Conservation (phyloP, 2,888 invertebrate genomes). For the Cheilosia impressa region DNA sequence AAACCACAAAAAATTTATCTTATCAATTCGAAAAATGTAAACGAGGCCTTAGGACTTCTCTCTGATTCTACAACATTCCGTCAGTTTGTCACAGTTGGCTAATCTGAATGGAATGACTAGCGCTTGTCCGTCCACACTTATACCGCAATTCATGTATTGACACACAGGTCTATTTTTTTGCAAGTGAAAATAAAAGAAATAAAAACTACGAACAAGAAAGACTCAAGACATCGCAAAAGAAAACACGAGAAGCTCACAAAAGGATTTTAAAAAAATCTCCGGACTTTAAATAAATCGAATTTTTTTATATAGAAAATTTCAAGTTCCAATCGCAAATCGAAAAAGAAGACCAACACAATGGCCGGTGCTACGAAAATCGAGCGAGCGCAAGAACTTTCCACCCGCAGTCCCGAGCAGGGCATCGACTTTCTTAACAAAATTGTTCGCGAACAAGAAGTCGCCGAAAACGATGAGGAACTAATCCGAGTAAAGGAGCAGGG, state of each 20-base stretch:
- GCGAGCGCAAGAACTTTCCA: constrained; percentile 90
- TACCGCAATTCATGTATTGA: constrained; percentile 73
- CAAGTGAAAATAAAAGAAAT: constrained; percentile 31
- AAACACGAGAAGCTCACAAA: constrained; percentile 75
- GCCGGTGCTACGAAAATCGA: constrained; percentile 96
- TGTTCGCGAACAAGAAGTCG: constrained; percentile 90
- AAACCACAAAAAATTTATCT: not conserved
- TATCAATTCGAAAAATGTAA: not conserved
- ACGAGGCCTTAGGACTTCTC: not conserved
- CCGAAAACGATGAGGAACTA: constrained; percentile 94
- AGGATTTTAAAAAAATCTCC: constrained; percentile 74
- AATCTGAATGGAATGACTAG: constrained; percentile 81
- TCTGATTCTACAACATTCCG: constrained; percentile 6
- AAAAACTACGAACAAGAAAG: constrained; percentile 72
- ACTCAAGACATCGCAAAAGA: constrained; percentile 77
- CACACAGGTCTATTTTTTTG: constrained; percentile 64
- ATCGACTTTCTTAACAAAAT: constrained; percentile 90
- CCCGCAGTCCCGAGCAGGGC: constrained; percentile 90
- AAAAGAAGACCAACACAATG: constrained; percentile 84
- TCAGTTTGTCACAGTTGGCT: constrained; percentile 70
- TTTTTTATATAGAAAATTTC: constrained; percentile 33
- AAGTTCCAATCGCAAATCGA: constrained; percentile 14
- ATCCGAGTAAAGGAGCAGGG: constrained; percentile 96
- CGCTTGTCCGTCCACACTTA: constrained; percentile 78
- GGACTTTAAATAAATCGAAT: constrained; percentile 28